These are phyloP conservation scores for Tetramorium bicarinatum DNA, from an alignment of 2,888 invertebrate species.

Conservation along the genomic window DNA sequence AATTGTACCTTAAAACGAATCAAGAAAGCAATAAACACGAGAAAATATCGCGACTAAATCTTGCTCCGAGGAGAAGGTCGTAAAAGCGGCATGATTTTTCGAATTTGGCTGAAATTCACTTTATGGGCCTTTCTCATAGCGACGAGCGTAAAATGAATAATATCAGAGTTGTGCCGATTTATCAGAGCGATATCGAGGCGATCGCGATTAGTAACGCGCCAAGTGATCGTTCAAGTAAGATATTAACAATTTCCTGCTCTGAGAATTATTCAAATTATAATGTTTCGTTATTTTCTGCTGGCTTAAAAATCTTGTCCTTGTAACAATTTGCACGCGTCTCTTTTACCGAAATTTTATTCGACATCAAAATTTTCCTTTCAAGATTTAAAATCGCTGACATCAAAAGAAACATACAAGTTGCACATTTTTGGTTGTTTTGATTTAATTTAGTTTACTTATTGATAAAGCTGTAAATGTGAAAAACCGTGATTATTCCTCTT, in stretches of 20 bases:
- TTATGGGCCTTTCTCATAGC: slow-evolving; percentile 21
- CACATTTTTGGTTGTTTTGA: neutral
- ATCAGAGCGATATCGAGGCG: slow-evolving; percentile 40
- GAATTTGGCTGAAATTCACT: slow-evolving; percentile 29
- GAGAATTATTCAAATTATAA: slow-evolving; percentile 7
- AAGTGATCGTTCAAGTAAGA: neutral
- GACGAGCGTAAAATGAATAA: slow-evolving; percentile 13
- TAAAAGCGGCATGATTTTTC: slow-evolving; percentile 42
- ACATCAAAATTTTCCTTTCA: neutral
- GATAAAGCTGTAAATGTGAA: slow-evolving; percentile 6
- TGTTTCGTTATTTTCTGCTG: neutral
- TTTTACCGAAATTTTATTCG: neutral
- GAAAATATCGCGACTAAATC: slow-evolving; percentile 52
- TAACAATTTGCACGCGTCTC: neutral
- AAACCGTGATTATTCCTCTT: neutral
- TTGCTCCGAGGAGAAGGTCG: slow-evolving; percentile 30
- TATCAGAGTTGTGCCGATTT: slow-evolving; percentile 42
- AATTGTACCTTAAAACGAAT: slow-evolving; percentile 59
- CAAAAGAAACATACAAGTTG: slow-evolving; percentile 2
- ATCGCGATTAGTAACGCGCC: slow-evolving; percentile 17
- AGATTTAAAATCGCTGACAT: neutral
- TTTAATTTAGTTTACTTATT: neutral
- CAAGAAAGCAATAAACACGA: slow-evolving; percentile 48
- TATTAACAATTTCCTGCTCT: neutral
- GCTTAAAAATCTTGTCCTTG: neutral